Base-by-base conservation (phyloP, 2,797 vertebrate genomes). In the Eleutherodactylus coqui region DNA sequence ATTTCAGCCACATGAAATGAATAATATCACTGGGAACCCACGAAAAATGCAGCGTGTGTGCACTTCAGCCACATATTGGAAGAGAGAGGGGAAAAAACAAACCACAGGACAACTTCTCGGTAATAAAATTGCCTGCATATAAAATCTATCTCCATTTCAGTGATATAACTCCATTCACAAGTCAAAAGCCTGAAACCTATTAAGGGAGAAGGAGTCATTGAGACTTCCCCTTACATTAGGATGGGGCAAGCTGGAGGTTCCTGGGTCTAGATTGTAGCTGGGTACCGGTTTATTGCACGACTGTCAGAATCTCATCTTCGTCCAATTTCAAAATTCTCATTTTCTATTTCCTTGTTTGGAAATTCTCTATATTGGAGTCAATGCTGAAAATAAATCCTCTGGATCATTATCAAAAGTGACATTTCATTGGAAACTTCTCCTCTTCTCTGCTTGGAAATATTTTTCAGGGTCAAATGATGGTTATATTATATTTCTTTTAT, bases 1-100 rank as follows among this genome's bases (percentile, higher is more conserved):
- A 84, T 84, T 84, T 75, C 86, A 84, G 82, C 86, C 86, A 87
- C 86, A 87, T 87, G 82, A 87, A 87, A 84, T 87, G 82, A 84
- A 80, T 80, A 84, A 87, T 84, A 84, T 87, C 82, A 87, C 62
- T 84, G 86, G 51, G 60, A 87, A 84, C 77, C 86, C 86, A 87
- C 86, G 38, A 87, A 84, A 87, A 87, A 87, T 87, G 86, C 86
- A 80, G 82, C 77, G 76, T 87, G 86, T 87, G 82, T 79, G 69
- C 76, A 80, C 86, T 87, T 84, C 64, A 84, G 86, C 86, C 86
- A 79, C 86, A 87, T 72, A 80, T 84, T 87, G 86, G 86, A 87
- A 80, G 86, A 53, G 62, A 76, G 76, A 75, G 80, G 70, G 86
- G 86, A 75, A 87, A 87, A 82, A 84, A 78, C 67, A 87, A 87